These are phyloP conservation scores for Zaprionus obscuricornis DNA, from an alignment of 2,888 invertebrate genomes.

Conservation along the genomic window DNA sequence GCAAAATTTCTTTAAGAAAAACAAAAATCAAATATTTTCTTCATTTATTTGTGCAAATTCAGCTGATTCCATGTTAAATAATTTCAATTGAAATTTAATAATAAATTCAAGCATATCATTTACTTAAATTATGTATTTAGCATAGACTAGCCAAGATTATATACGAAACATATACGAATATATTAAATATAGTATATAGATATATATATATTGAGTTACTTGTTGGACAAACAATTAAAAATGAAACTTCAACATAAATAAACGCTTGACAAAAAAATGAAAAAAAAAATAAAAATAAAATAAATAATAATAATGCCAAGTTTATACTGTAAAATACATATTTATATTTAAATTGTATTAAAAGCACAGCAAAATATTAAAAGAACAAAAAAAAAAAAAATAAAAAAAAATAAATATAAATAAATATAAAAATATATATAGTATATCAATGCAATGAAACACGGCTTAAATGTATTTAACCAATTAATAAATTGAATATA, in stretches of 20 bases:
- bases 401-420: slow-evolving; percentile 1
- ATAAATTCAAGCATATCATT: slow-evolving; percentile 48
- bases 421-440: too few relatives aligned
- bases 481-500: slow-evolving; percentile 28
- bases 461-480: slow-evolving; percentile 42
- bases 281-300: background rate
- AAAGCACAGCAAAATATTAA: slow-evolving; percentile 11
- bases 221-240: slow-evolving; percentile 34
- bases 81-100: background rate
- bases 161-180: slow-evolving; percentile 12
- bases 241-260: slow-evolving; percentile 10
- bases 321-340: slow-evolving; percentile 37
- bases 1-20: background rate
- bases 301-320: too few relatives aligned
- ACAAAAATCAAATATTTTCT: slow-evolving; percentile 33
- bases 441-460: too few relatives aligned
- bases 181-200: too few relatives aligned
- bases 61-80: background rate
- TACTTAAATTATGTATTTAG: slow-evolving; percentile 24
- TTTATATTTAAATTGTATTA: slow-evolving; percentile 11
- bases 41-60: slow-evolving; percentile 8
- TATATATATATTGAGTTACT: slow-evolving; percentile 38
- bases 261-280: slow-evolving; percentile 18
- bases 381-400: slow-evolving; percentile 1
- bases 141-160: slow-evolving; percentile 22